phyloP scores from a whole-genome alignment of 1,140 invertebrate genomes.

The Solenopsis invicta region DNA sequence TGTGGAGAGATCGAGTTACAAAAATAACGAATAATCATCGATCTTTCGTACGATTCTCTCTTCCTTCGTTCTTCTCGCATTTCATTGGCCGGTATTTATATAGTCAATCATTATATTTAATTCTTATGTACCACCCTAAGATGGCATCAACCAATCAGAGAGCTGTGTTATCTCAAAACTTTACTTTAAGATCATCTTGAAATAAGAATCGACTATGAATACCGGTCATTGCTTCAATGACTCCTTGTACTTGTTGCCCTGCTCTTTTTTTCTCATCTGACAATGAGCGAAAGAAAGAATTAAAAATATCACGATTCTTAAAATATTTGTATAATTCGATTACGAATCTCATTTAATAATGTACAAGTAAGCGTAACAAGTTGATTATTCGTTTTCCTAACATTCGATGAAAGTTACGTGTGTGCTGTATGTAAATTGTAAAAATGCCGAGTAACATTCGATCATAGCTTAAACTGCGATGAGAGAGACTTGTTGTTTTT shows the following conservation, averaged over 20 bases:
- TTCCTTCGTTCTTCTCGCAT: conserved; percentile 54
- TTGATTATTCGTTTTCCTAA: conserved; percentile 40
- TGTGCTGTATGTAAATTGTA: not conserved
- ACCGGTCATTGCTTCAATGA: not conserved
- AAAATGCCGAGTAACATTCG: conserved; percentile 24
- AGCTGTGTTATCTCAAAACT: too few species aligned
- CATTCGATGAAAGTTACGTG: not conserved
- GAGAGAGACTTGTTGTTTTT: conserved; percentile 50
- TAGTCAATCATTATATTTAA: too few species aligned
- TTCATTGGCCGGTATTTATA: not conserved
- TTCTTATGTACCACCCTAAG: too few species aligned
- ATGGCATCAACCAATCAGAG: too few species aligned
- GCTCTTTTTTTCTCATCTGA: not conserved
- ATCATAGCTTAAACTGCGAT: conserved; percentile 62
- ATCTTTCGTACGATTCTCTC: conserved; percentile 58
- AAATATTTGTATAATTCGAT: not conserved
- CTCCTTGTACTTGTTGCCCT: conserved; percentile 56
- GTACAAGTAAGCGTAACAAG: not conserved
- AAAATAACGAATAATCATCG: not conserved
- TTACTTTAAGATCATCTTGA: too few species aligned
- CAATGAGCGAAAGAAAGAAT: too few species aligned
- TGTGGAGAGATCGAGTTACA: not conserved
- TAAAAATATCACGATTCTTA: conserved; percentile 2
- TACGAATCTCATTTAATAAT: conserved; percentile 65
- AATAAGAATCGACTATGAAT: too few species aligned